Evolutionary conservation across 1,140 invertebrate species (phyloP).

Genomic region (Batillaria attramentaria): DNA sequence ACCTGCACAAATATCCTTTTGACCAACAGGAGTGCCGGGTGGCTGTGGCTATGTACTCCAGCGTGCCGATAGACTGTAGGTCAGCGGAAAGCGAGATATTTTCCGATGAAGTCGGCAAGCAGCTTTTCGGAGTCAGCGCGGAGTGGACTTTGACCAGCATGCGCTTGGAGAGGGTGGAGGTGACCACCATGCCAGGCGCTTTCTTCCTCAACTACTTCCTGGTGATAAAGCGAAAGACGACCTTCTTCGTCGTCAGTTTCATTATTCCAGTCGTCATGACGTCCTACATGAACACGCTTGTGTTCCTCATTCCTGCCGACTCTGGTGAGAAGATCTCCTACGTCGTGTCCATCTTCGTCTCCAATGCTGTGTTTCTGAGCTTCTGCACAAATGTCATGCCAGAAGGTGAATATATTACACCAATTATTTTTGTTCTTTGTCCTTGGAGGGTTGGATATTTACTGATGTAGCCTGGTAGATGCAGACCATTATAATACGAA

Average conservation of each 20-base stretch:
- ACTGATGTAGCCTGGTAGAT: too few relatives aligned
- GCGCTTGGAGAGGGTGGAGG: background rate
- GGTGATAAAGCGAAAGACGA: constrained; percentile 90
- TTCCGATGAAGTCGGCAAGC: background rate
- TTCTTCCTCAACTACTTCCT: constrained; percentile 66
- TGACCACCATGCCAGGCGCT: background rate
- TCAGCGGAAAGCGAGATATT: background rate
- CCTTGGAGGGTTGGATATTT: too few relatives aligned
- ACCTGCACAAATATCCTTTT: constrained; percentile 6
- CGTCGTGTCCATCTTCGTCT: constrained; percentile 6
- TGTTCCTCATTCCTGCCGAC: constrained; percentile 75
- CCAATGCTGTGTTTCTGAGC: constrained; percentile 7
- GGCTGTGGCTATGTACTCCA: background rate
- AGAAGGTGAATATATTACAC: too few relatives aligned
- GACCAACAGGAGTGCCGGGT: background rate
- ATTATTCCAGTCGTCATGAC: constrained; percentile 76
- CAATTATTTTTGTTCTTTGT: too few relatives aligned
- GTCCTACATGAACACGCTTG: constrained; percentile 73
- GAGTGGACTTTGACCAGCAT: background rate
- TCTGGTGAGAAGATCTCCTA: constrained; percentile 62
- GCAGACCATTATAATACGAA: too few relatives aligned
- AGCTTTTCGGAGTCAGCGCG: background rate
- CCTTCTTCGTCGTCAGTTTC: constrained; percentile 82
- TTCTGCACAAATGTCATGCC: constrained; percentile 9
- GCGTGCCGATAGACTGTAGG: background rate